Percentiles rank a stretch among this genome's conserved stretches.
These are phyloP conservation scores for Pecten maximus DNA, from an alignment of 2,888 invertebrate species.

Conservation along the genomic window DNA sequence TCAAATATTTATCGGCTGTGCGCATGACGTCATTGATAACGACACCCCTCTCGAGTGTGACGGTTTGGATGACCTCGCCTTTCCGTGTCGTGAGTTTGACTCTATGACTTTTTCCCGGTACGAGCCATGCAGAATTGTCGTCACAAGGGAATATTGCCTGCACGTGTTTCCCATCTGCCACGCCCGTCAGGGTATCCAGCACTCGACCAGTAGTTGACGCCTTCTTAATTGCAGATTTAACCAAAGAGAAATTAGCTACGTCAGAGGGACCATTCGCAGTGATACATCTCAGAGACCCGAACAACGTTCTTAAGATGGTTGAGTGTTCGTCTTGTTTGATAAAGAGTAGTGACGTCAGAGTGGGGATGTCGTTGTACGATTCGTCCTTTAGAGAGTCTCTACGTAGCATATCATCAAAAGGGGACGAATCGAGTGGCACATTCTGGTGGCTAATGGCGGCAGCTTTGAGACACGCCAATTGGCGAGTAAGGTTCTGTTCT, in stretches of 20 bases:
- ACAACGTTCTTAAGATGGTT: background rate
- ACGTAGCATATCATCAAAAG: background rate
- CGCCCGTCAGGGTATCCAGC: background rate
- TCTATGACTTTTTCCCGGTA: background rate
- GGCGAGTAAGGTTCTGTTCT: background rate
- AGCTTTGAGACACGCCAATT: background rate
- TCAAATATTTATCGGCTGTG: background rate
- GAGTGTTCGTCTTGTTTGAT: slow-evolving; percentile 4
- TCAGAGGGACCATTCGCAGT: background rate
- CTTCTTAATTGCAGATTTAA: background rate
- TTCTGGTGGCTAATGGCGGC: slow-evolving; percentile 14
- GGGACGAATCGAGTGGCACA: background rate
- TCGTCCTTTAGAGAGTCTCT: background rate
- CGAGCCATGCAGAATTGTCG: background rate
- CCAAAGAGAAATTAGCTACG: background rate
- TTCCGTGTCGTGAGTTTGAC: background rate
- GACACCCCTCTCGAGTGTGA: background rate
- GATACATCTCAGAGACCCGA: background rate
- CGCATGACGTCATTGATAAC: slow-evolving; percentile 15
- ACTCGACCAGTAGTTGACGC: background rate
- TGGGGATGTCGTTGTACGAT: background rate
- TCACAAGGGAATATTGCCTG: background rate
- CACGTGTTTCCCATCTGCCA: background rate
- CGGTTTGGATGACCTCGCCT: background rate
- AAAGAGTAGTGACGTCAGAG: background rate